Evolutionary conservation across 2,888 invertebrate species (phyloP).

Genomic region (Hipparchia sbordonii): DNA sequence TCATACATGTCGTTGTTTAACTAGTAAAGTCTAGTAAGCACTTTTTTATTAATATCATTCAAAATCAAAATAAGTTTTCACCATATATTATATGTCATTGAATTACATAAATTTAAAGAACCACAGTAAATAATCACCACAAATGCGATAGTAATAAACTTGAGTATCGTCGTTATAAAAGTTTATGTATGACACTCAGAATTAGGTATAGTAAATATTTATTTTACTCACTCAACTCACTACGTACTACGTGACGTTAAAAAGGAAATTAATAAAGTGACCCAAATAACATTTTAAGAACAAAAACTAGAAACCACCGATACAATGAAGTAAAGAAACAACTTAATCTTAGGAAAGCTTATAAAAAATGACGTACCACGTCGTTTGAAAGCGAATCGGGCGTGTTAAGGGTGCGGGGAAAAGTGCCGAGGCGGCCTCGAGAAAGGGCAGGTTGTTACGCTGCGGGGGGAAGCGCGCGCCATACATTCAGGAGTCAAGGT

Average conservation of each 20-base stretch:
- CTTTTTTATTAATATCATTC: not conserved
- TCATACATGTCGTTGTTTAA: not conserved
- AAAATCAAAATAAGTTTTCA: not conserved
- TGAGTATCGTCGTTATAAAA: not conserved
- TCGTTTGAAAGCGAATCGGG: slow-evolving; percentile 7
- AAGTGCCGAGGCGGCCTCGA: slow-evolving; percentile 23
- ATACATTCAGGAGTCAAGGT: slow-evolving; percentile 60
- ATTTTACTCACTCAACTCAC: no score
- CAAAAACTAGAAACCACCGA: not conserved
- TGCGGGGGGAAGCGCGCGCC: slow-evolving; percentile 41
- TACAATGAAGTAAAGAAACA: not conserved
- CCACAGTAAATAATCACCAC: not conserved
- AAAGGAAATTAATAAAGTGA: not conserved
- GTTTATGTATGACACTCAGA: no score
- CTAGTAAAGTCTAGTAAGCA: not conserved
- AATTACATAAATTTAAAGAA: not conserved
- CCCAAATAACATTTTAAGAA: not conserved
- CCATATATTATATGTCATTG: not conserved
- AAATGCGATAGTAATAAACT: not conserved
- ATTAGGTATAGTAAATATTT: no score
- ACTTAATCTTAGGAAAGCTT: slow-evolving; percentile 6
- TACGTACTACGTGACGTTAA: not conserved
- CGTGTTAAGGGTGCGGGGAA: slow-evolving; percentile 20
- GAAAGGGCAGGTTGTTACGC: slow-evolving; percentile 30
- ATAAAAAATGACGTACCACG: slow-evolving; percentile 10